Percentiles rank a stretch among this genome's conserved stretches.
Conservation (phyloP, 2,888 invertebrate genomes). For the Temnothorax ravouxi region DNA sequence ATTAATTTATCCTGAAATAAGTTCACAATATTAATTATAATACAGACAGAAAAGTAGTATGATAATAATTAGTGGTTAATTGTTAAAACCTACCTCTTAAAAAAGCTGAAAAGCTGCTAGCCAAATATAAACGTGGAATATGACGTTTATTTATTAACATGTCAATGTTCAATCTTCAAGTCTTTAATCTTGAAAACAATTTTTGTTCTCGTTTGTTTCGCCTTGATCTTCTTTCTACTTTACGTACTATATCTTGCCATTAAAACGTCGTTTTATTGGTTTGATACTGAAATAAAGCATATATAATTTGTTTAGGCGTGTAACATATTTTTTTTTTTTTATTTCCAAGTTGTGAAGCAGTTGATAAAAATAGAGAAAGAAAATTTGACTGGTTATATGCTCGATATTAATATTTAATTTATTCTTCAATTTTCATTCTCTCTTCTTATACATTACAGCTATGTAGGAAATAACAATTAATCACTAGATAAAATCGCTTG, state of each 20-base stretch:
- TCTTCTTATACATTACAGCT: background rate
- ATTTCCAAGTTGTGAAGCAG: background rate
- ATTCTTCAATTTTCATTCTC: background rate
- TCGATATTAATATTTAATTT: background rate
- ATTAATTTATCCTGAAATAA: slow-evolving; percentile 7
- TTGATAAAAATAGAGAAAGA: background rate
- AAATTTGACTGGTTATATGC: background rate
- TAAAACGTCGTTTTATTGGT: background rate
- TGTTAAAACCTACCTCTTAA: slow-evolving; percentile 1
- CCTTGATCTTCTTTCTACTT: background rate
- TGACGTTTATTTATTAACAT: background rate
- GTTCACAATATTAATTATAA: background rate
- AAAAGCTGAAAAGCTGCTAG: background rate
- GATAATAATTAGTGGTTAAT: background rate
- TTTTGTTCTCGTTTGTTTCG: background rate
- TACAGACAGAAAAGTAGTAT: background rate
- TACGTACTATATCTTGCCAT: background rate
- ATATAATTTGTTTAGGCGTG: background rate
- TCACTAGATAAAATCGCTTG: background rate
- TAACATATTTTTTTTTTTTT: background rate
- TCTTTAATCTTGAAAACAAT: background rate
- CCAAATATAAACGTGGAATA: background rate
- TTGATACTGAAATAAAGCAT: slow-evolving; percentile 11
- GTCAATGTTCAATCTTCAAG: background rate
- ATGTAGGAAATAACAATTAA: background rate